phyloP scores from a whole-genome alignment of 2,113 vertebrate species.

The Gnathonemus longibarbis region DNA sequence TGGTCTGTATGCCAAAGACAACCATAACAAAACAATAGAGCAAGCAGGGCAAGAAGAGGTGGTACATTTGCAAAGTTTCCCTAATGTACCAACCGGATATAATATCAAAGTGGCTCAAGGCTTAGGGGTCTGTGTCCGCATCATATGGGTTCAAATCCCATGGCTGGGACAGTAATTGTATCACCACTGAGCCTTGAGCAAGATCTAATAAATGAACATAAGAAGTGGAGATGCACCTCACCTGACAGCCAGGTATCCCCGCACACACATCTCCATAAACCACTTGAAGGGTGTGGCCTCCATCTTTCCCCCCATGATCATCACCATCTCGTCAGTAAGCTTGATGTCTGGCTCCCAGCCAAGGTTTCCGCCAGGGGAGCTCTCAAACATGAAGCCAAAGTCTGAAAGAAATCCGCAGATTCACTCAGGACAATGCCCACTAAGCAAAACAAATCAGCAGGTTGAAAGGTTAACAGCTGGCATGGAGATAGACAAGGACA shows the following conservation, averaged over 20 bases:
- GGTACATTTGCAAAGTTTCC: background rate
- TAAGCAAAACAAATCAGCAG: background rate
- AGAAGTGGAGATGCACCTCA: conserved; percentile 40
- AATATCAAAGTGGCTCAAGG: background rate
- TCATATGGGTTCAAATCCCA: background rate
- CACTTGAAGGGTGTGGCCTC: conserved; percentile 97
- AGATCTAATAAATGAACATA: background rate
- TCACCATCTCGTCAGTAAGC: conserved; percentile 98
- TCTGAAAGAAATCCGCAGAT: conserved; percentile 55
- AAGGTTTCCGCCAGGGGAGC: conserved; percentile 92
- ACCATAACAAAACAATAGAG: background rate
- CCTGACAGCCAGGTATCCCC: conserved; percentile 93
- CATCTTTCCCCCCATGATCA: conserved; percentile 99
- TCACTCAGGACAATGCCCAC: background rate
- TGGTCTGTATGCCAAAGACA: conserved; percentile 58
- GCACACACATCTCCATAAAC: conserved; percentile 99
- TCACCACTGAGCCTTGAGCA: background rate
- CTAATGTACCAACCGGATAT: background rate
- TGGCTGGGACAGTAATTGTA: background rate
- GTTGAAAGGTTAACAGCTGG: background rate
- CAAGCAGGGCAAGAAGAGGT: background rate
- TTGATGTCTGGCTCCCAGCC: conserved; percentile 99
- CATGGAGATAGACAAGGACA: background rate
- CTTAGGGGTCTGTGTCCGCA: background rate
- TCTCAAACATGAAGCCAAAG: conserved; percentile 99